phyloP scores from a whole-genome alignment of 2,797 vertebrate species.

The Premnoplex brunnescens region DNA sequence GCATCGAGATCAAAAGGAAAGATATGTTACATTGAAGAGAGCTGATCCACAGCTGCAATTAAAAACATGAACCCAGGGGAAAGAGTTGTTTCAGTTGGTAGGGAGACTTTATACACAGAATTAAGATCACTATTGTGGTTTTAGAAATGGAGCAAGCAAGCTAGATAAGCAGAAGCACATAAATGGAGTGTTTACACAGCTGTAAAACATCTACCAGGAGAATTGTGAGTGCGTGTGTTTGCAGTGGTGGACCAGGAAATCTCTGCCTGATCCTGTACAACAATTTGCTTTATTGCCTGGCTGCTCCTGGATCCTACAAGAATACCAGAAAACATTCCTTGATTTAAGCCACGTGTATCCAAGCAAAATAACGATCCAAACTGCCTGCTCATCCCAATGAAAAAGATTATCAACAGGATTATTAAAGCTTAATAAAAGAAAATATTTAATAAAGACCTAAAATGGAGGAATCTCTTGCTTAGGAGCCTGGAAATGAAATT shows the following conservation, averaged over 20 bases:
- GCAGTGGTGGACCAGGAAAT: neutral
- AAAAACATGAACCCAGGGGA: slow-evolving; percentile 6
- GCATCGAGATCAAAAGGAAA: slow-evolving; percentile 1
- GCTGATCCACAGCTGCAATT: slow-evolving; percentile 9
- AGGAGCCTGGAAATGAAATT: neutral
- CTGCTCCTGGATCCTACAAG: neutral
- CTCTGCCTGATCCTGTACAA: neutral
- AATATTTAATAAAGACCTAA: neutral
- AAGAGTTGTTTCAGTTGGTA: neutral
- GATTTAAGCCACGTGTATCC: neutral
- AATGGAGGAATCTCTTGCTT: neutral
- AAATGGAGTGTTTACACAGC: slow-evolving; percentile 34
- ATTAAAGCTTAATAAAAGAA: neutral
- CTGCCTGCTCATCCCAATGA: neutral
- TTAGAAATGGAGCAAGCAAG: neutral
- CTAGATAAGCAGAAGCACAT: slow-evolving; percentile 15
- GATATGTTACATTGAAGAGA: neutral
- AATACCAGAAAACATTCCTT: neutral
- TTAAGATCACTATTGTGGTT: neutral
- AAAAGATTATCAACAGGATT: neutral
- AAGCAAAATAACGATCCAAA: neutral
- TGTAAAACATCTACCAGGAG: slow-evolving; percentile 28
- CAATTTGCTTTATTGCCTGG: neutral
- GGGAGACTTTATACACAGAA: neutral
- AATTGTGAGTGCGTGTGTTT: neutral